phyloP scores from a whole-genome alignment of 2,113 vertebrate genomes.

The Dipodomys stephensi region DNA sequence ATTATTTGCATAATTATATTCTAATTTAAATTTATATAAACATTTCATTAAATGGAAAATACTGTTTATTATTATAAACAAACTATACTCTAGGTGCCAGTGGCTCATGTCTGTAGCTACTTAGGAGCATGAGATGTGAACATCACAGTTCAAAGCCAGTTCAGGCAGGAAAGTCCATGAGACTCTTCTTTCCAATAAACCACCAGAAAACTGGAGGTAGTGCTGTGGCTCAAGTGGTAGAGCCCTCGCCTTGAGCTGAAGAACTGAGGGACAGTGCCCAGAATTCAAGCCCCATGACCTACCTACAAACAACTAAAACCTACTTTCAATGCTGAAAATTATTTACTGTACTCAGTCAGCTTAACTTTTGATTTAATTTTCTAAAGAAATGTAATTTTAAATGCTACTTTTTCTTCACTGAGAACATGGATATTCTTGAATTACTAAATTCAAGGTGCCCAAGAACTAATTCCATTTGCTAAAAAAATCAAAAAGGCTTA shows the following conservation, averaged over 20 bases:
- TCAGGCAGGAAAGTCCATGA: too few species aligned
- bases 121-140: too few species aligned
- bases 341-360: neutral
- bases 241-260: too few species aligned
- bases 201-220: too few species aligned
- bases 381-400: neutral
- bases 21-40: neutral
- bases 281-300: too few species aligned
- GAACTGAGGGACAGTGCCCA: too few species aligned
- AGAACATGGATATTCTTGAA: neutral
- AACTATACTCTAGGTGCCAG: too few species aligned
- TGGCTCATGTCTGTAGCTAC: too few species aligned
- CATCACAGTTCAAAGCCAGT: too few species aligned
- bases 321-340: neutral
- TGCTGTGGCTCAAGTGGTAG: too few species aligned
- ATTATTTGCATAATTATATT: neutral
- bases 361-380: neutral
- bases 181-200: too few species aligned
- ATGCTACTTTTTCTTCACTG: neutral
- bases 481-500: neutral
- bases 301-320: neutral
- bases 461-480: neutral
- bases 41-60: neutral
- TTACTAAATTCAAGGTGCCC: neutral
- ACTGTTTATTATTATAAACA: neutral